Conservation (phyloP, 2,888 invertebrate species). For the Candidula unifasciata region DNA sequence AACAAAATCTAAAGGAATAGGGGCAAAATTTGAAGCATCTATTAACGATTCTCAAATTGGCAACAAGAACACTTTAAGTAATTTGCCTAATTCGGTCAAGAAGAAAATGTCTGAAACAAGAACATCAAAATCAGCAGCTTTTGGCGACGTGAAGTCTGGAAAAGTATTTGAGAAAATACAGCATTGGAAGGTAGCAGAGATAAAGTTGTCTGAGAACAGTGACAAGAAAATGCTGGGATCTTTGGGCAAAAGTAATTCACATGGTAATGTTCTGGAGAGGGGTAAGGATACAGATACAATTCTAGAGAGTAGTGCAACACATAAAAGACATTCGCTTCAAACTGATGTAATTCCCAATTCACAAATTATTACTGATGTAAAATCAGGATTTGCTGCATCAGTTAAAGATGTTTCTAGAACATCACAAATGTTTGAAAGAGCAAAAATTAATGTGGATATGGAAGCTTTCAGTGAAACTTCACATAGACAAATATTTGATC, state of each 20-base stretch:
- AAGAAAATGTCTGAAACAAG: neutral
- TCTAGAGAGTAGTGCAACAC: conserved; percentile 6
- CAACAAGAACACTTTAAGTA: neutral
- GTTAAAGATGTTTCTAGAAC: neutral
- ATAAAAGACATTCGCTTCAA: conserved; percentile 39
- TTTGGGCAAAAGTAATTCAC: conserved; percentile 34
- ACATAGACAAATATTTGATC: neutral
- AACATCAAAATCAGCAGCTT: neutral
- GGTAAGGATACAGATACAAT: neutral
- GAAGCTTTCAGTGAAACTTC: neutral
- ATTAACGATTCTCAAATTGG: neutral
- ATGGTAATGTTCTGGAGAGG: conserved; percentile 6
- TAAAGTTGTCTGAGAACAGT: neutral
- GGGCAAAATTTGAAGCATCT: conserved; percentile 27
- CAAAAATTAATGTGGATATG: neutral
- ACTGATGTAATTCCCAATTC: neutral
- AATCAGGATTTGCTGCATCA: neutral
- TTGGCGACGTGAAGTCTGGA: neutral
- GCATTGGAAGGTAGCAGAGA: conserved; percentile 27
- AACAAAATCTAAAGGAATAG: conserved; percentile 28
- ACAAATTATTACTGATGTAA: neutral
- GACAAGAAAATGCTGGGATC: conserved; percentile 32
- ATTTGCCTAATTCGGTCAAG: neutral
- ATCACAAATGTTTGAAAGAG: neutral
- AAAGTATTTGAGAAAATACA: neutral